Percentiles rank a stretch among this genome's conserved stretches.
Conservation (phyloP, 1,140 invertebrate species). For the Eciton burchellii region DNA sequence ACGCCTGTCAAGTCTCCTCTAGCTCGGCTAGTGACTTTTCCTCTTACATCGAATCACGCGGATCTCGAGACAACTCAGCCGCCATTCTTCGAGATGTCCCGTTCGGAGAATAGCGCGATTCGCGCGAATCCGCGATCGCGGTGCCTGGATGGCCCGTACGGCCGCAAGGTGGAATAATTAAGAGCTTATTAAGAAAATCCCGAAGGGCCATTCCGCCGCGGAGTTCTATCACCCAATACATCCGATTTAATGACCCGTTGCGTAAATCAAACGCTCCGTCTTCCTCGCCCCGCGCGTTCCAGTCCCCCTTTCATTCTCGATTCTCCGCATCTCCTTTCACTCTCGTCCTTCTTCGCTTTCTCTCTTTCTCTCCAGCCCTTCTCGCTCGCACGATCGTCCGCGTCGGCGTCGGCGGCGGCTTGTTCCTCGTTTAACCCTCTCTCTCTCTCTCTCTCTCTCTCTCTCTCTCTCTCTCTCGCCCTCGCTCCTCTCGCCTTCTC, state of each 20-base stretch:
- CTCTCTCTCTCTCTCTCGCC: constrained; percentile 12
- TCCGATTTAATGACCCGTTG: constrained; percentile 77
- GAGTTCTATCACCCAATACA: constrained; percentile 73
- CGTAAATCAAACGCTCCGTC: constrained; percentile 76
- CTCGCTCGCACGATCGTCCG: constrained; percentile 35
- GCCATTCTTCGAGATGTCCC: constrained; percentile 16
- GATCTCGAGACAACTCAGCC: neutral
- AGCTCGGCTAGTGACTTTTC: neutral
- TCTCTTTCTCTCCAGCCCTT: constrained; percentile 39
- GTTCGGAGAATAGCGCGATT: constrained; percentile 5
- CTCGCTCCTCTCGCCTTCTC: no score
- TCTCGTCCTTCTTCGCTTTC: constrained; percentile 57
- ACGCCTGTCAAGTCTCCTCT: neutral
- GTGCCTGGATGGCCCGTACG: neutral
- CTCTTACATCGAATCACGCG: neutral
- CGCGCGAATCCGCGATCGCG: constrained; percentile 1
- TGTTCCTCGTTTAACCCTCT: constrained; percentile 56
- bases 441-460: constrained; percentile 23
- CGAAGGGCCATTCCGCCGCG: constrained; percentile 67
- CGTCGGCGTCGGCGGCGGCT: constrained; percentile 41
- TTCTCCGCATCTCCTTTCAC: constrained; percentile 28
- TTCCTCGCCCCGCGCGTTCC: constrained; percentile 9
- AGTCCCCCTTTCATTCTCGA: constrained; percentile 16
- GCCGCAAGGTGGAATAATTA: constrained; percentile 71
- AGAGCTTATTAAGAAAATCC: constrained; percentile 73